Base-by-base conservation (phyloP, 2,888 invertebrate genomes). In the Tortrix viridana region DNA sequence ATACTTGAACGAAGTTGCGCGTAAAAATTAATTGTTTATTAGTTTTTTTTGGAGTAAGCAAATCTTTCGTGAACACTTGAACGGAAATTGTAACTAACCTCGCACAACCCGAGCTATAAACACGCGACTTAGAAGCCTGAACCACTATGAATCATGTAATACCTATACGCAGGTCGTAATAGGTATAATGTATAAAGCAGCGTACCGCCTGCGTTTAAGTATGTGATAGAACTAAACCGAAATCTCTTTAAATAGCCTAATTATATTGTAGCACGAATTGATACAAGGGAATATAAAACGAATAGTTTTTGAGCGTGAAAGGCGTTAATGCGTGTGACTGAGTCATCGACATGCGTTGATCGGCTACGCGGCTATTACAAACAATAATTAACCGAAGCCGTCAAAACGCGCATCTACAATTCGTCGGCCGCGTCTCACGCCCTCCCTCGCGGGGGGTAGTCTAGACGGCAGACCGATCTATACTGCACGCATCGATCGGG, bases 391-490 rank as follows among this genome's bases (percentile, higher is more conserved):
- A 81, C 76, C 76, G 73, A 65, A 69, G 71, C 75, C 76, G 75
- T 81, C 80, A 80, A 79, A 81, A 82, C 81, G 78, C 79, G 81
- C 80, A 76, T 83, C 80, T 79, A 81, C 77, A 76, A 79, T 77
- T 74, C 73, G 78, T 69, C 71, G 70, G 71, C 69, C 74, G 72
- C 72, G 75, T 75, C 70, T 72, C 72, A 68, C 71, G 32, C 32
- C 32, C 32, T 32, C 68, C 65, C 72, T 57, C 65, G 47, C 55
- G 61, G 47, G 65, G 74, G 77, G 61, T 74, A 79, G 90, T 91
- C 91, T 91, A 91, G 91, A 91, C 91, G 83, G 76, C 80, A 85
- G 86, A 86, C 88, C 86, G 89, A 89, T 90, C 91, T 76, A 90
- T 89, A 89, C 86, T 86, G 89, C 89, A 85, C 78, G 72, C 86